phyloP scores from a whole-genome alignment of 2,888 invertebrate genomes.

The Acanthococcus lagerstroemiae region DNA sequence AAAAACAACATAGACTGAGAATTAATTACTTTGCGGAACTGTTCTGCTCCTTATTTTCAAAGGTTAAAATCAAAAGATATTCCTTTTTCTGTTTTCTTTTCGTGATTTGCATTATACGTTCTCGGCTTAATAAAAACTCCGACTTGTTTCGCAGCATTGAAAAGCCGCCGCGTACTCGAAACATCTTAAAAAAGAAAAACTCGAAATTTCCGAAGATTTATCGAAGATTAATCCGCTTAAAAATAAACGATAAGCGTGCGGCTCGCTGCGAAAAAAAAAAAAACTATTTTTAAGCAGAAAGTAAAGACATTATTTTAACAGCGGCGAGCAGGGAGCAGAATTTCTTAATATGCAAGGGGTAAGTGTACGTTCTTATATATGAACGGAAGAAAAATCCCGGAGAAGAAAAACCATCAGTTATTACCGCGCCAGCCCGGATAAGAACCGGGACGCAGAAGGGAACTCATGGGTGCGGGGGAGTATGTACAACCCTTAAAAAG shows the following conservation, averaged over 20 bases:
- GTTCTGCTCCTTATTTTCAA: too few species aligned
- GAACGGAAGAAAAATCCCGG: conserved; percentile 29
- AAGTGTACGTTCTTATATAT: conserved; percentile 26
- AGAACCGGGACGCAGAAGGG: too few species aligned
- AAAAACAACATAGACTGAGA: too few species aligned
- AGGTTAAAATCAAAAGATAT: too few species aligned
- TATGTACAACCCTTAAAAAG: conserved; percentile 34
- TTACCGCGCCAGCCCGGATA: conserved; percentile 16
- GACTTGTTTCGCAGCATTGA: too few species aligned
- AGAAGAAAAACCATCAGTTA: conserved; percentile 30
- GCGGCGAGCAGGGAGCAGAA: not conserved
- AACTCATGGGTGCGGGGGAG: conserved; percentile 23
- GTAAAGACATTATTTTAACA: not conserved
- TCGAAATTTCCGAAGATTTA: conserved; percentile 21
- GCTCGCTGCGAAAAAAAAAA: not conserved
- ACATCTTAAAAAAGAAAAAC: conserved; percentile 6
- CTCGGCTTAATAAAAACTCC: too few species aligned
- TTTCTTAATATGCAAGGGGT: conserved; percentile 30
- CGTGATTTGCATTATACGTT: too few species aligned
- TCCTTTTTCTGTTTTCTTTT: too few species aligned
- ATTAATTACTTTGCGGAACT: too few species aligned
- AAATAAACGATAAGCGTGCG: conserved; percentile 9
- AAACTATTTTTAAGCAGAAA: not conserved
- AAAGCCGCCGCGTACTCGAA: too few species aligned
- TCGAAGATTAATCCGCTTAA: conserved; percentile 30